These are phyloP conservation scores for Drosophila villosipedis DNA, from an alignment of 2,888 invertebrate species.

Conservation along the genomic window DNA sequence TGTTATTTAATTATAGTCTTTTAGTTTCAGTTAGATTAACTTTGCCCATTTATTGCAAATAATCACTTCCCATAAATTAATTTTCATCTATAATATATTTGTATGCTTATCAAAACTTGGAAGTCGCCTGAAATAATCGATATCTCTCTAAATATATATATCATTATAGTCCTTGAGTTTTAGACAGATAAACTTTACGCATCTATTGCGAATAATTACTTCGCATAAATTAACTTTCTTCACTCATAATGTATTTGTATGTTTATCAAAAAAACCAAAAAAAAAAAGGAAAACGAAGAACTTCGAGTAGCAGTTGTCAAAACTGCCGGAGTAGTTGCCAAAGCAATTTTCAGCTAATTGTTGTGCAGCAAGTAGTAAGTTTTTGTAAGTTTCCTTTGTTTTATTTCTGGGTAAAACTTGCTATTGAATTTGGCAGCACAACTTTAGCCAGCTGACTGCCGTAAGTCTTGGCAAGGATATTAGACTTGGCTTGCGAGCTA, in stretches of 20 bases:
- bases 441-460: background rate
- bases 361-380: constrained; percentile 14
- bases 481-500: constrained; percentile 36
- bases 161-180: background rate
- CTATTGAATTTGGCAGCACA: constrained; percentile 23
- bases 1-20: background rate
- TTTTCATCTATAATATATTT: background rate
- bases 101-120: background rate
- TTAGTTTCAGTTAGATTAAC: background rate
- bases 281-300: background rate
- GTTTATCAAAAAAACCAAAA: background rate
- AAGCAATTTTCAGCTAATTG: constrained; percentile 21
- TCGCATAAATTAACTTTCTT: background rate
- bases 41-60: background rate
- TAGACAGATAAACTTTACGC: background rate
- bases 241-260: background rate
- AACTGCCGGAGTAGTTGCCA: background rate
- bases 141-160: background rate
- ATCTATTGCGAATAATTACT: background rate
- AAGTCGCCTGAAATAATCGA: background rate
- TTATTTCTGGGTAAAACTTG: constrained; percentile 24
- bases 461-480: constrained; percentile 41
- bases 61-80: background rate
- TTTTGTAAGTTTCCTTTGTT: constrained; percentile 6
- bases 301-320: background rate